Evolutionary conservation across 2,797 vertebrate genomes (phyloP), one percentile per base, ranked within the genome.

Genomic region (Schizopygopsis malacanthus): DNA sequence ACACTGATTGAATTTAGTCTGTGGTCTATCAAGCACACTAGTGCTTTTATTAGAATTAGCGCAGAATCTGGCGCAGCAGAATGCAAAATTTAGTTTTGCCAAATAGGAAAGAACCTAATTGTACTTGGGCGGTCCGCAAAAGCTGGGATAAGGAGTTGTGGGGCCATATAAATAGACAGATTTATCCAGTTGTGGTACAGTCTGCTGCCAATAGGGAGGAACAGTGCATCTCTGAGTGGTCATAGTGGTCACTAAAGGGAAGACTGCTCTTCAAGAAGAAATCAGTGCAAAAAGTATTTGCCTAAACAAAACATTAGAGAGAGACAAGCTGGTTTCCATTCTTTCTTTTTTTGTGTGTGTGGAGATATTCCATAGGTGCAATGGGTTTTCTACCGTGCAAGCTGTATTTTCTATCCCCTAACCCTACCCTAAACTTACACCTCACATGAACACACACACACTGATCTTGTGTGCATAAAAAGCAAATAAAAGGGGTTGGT

Each of bases 111-210:
- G 22, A 77, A 41, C 22, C 6, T n/a, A 37, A 56, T 86, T 39
- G 39, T 78, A 71, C 77, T 76, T 54, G 78, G 28, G 82, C 9
- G 47, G 28, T 75, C 50, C 10, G 4, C n/a, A 1, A 39, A 37
- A 69, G n/a, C 67, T 52, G 45, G 33, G 67, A 41, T 13, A 54
- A 71, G 13, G 65, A 61, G 45, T 71, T 67, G 83, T 76, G 87
- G 84, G 61, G 61, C 81, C 84, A 61, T 77, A 54, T 75, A 78
- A 52, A 79, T 88, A 79, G 84, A 88, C 28, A 65, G 84, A 88
- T 83, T 85, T 84, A 83, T 88, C 45, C 69, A 71, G 56, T 72
- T 56, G 84, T 50, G 85, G 71, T 56, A 45, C 15, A 25, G 20
- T 65, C 25, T 52, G 59, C 15, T 83, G 59, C 82, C 71, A 83